Evolutionary conservation across 2,797 vertebrate genomes (phyloP).

Genomic region (Phalloptychus januarius): DNA sequence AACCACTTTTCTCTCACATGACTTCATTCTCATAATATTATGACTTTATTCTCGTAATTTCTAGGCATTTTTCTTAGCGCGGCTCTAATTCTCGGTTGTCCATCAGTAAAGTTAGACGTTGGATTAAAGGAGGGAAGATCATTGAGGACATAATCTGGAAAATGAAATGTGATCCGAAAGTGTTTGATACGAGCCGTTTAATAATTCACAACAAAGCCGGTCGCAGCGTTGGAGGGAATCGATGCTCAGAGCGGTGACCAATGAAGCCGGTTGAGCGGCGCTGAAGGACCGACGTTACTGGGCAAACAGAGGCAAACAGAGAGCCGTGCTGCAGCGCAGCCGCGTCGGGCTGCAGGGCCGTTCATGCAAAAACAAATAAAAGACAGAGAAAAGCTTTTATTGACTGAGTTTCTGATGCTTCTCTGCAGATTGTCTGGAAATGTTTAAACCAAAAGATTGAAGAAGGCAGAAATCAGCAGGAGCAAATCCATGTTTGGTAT

Average conservation of each 20-base stretch:
- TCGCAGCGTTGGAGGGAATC: slow-evolving; percentile 55
- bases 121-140: slow-evolving; percentile 1
- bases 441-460: neutral
- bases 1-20: too few species aligned
- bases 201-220: slow-evolving; percentile 70
- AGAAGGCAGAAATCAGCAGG: neutral
- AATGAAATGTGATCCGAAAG: slow-evolving; percentile 39
- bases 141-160: slow-evolving; percentile 21
- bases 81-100: neutral
- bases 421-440: neutral
- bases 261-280: slow-evolving; percentile 54
- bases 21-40: too few species aligned
- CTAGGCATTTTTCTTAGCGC: too few species aligned
- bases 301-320: slow-evolving; percentile 65
- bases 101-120: slow-evolving; percentile 9
- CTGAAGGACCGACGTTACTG: slow-evolving; percentile 55
- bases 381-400: slow-evolving; percentile 13
- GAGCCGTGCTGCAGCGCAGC: slow-evolving; percentile 41
- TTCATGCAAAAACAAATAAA: slow-evolving; percentile 23
- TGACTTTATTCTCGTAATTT: too few species aligned
- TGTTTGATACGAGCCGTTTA: slow-evolving; percentile 56
- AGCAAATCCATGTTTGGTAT: neutral
- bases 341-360: slow-evolving; percentile 41
- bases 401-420: neutral
- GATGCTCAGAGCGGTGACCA: slow-evolving; percentile 58